Evolutionary conservation across 2,888 invertebrate species (phyloP).

Genomic region (Xestia ashworthii): DNA sequence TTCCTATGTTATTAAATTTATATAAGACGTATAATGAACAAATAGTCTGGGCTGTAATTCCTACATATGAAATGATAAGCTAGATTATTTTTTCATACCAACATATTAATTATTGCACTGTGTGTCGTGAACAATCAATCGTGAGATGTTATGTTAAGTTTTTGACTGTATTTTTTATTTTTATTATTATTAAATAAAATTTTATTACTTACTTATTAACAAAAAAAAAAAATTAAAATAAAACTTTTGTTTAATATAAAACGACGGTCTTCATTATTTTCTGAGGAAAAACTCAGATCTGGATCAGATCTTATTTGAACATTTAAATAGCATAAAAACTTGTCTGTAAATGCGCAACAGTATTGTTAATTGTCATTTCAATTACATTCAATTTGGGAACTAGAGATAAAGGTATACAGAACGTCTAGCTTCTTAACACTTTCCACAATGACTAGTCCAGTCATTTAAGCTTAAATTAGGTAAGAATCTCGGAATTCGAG

Average conservation of each 20-base stretch:
- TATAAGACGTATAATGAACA: not conserved
- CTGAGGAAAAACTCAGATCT: not conserved
- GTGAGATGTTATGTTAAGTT: conserved; percentile 22
- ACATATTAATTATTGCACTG: not conserved
- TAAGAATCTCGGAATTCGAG: too few species aligned
- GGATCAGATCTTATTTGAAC: not conserved
- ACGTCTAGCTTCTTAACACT: not conserved
- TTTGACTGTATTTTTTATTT: conserved; percentile 10
- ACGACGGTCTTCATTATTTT: not conserved
- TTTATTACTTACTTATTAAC: too few species aligned
- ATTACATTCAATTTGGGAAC: too few species aligned
- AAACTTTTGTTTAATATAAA: conserved; percentile 1
- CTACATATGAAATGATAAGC: not conserved
- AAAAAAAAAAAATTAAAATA: not conserved
- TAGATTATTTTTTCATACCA: not conserved
- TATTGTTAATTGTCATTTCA: too few species aligned
- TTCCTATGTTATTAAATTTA: conserved; percentile 1
- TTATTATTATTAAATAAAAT: conserved; percentile 2
- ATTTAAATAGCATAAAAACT: not conserved
- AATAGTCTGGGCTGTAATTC: not conserved
- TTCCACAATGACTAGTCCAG: not conserved
- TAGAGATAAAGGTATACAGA: not conserved
- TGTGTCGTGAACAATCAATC: not conserved
- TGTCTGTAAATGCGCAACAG: not conserved
- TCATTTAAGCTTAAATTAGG: too few species aligned